A percentile compares a stretch with the other conserved stretches of the same genome.
Evolutionary conservation across 1,140 invertebrate species (phyloP).

Genomic region (Lasioglossum baleicum): DNA sequence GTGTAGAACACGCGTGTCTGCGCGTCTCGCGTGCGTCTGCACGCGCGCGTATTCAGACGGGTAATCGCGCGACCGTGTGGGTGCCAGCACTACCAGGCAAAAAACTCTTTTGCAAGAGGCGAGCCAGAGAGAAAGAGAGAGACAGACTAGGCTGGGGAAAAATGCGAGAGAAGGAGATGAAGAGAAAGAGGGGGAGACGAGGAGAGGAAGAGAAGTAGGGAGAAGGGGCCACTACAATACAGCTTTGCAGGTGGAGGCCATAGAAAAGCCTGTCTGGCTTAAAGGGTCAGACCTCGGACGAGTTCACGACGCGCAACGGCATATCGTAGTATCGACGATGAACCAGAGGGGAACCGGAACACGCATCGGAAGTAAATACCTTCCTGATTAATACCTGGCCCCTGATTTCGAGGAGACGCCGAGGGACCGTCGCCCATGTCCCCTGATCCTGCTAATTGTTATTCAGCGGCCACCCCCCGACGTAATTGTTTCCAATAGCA

Average conservation of each 20-base stretch:
- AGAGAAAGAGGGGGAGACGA: background rate
- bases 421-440: too few species aligned
- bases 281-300: conserved; percentile 72
- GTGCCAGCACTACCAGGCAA: conserved; percentile 63
- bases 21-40: background rate
- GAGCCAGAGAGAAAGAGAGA: background rate
- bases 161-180: background rate
- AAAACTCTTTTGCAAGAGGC: conserved; percentile 69
- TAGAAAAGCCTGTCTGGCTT: conserved; percentile 77
- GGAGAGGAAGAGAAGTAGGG: background rate
- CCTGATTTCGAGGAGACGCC: conserved; percentile 9
- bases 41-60: conserved; percentile 25
- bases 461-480: background rate
- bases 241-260: conserved; percentile 70
- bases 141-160: too few species aligned
- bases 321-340: conserved; percentile 30
- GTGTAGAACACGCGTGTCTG: background rate
- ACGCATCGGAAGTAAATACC: conserved; percentile 28
- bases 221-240: conserved; percentile 66
- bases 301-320: conserved; percentile 44
- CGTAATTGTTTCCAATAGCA: too few species aligned
- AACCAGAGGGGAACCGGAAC: background rate
- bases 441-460: background rate
- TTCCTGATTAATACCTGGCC: conserved; percentile 22
- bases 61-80: conserved; percentile 55